phyloP scores from a whole-genome alignment of 2,113 vertebrate species.

The Dissostichus mawsoni region DNA sequence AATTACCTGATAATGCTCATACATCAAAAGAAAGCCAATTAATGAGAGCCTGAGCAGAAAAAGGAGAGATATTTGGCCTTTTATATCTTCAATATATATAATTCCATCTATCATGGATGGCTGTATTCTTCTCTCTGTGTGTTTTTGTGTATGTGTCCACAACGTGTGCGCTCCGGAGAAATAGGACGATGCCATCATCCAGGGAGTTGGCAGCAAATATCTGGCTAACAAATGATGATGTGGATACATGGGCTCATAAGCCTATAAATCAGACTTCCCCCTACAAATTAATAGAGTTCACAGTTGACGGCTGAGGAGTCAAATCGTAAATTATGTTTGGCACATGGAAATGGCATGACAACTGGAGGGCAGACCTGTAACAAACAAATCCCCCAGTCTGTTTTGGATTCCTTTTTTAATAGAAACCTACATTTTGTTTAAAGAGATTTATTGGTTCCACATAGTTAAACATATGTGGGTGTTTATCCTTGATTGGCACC shows the following conservation, averaged over 20 bases:
- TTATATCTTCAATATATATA: neutral
- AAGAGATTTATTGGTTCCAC: neutral
- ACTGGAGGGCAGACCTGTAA: constrained; percentile 42
- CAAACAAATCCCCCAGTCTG: constrained; percentile 3
- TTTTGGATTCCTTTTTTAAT: constrained; percentile 5
- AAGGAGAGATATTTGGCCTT: neutral
- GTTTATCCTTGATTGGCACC: neutral
- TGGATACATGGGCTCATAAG: constrained; percentile 70
- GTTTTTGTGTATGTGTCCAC: constrained; percentile 22
- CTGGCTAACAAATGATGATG: constrained; percentile 78
- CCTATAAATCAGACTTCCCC: constrained; percentile 73
- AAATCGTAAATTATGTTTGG: constrained; percentile 69
- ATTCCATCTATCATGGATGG: neutral
- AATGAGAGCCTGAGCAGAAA: neutral
- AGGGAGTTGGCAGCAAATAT: constrained; percentile 76
- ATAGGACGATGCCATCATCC: constrained; percentile 64
- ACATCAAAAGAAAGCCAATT: neutral
- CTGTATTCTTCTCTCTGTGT: neutral
- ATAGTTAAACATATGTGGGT: neutral
- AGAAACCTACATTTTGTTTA: neutral
- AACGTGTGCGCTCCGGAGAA: constrained; percentile 32
- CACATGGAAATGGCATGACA: constrained; percentile 61
- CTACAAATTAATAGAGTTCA: constrained; percentile 78
- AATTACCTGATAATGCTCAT: constrained; percentile 36
- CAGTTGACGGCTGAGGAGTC: constrained; percentile 63